Base-by-base conservation (phyloP, 2,888 invertebrate genomes). In the Synanthedon myopaeformis region DNA sequence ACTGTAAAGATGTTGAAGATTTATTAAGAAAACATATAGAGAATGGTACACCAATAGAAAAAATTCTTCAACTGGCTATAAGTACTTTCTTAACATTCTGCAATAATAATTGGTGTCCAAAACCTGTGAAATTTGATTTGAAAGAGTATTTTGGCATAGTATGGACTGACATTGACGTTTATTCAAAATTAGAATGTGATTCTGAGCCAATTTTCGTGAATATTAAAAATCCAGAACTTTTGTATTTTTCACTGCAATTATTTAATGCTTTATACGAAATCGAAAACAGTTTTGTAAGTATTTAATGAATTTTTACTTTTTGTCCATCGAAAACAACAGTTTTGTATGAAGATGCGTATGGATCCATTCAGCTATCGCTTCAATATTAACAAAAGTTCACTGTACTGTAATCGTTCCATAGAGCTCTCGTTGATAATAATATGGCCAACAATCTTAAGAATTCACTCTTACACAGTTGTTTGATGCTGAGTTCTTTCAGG, bases 71-170 rank as follows among this genome's bases (percentile, higher is more conserved):
- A 52, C 74, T 90, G 53, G 93, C 91, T 2, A 86, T 94, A 14
- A 89, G 92, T 42, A 89, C 92, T 60, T 79, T 95, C 35, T 83
- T 93, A 52, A 88, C 89, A 28, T 97, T 96, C 79, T 89, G 94
- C 53, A 93, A 95, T 73, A 89, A 89, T 53, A 97, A 97, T 79
- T 96, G 95, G 90, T 92, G 92, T 52, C 94, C 96, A 0, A 94
- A 95, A 3, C 77, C 87, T 49, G 70, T 89, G 35, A 72, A 82
- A 42, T 67, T 85, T 0, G 67, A 76, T 50, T 64, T 88, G 51
- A 70, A 76, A 12, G 67, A 84, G 42, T 87, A 86, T 61, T 68
- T 89, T 14, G 76, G 77, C 10, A 58, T 60, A 1, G 72, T 80
- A 45, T 85, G 82, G 76, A 88, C 90, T 4, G 62, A 70, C 49